A percentile compares a stretch with the other conserved stretches of the same genome.
Evolutionary conservation across 2,888 invertebrate genomes (phyloP).

Genomic region (Gasteruption jaculator): DNA sequence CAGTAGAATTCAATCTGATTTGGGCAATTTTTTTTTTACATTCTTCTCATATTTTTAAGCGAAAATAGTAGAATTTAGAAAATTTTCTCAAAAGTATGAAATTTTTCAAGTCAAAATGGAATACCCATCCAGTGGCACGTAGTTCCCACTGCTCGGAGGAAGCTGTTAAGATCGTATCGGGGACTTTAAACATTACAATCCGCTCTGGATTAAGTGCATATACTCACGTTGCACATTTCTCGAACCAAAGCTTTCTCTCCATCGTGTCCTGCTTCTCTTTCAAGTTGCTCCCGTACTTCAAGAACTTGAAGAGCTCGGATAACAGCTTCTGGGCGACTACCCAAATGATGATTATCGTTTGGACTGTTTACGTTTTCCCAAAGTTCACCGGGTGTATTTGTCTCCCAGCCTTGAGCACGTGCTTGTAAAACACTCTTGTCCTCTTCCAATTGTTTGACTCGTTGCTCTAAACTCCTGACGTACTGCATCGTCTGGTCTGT

Average conservation of each 20-base stretch:
- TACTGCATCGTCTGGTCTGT: constrained; percentile 87
- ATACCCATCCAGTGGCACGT: too few relatives aligned
- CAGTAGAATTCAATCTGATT: too few relatives aligned
- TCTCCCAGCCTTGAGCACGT: constrained; percentile 44
- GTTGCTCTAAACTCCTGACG: constrained; percentile 82
- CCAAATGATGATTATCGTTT: constrained; percentile 50
- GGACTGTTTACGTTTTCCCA: constrained; percentile 40
- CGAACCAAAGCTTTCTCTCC: constrained; percentile 89
- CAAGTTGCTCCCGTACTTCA: constrained; percentile 83
- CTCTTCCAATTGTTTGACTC: constrained; percentile 79
- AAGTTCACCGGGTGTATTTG: constrained; percentile 43
- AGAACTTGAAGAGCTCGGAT: constrained; percentile 89
- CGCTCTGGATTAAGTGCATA: not conserved
- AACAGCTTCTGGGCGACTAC: constrained; percentile 83
- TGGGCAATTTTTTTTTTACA: too few relatives aligned
- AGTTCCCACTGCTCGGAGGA: too few relatives aligned
- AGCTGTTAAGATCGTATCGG: too few relatives aligned
- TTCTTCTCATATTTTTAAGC: too few relatives aligned
- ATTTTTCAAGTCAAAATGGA: too few relatives aligned
- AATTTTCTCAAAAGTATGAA: too few relatives aligned
- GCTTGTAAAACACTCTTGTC: constrained; percentile 64
- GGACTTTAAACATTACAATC: too few relatives aligned
- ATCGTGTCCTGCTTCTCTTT: constrained; percentile 68
- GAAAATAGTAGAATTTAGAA: too few relatives aligned
- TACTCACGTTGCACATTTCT: constrained; percentile 88